Percentiles rank a stretch among this genome's conserved stretches.
These are phyloP conservation scores for Mythimna albipuncta DNA, from an alignment of 2,888 invertebrate species.

Conservation along the genomic window DNA sequence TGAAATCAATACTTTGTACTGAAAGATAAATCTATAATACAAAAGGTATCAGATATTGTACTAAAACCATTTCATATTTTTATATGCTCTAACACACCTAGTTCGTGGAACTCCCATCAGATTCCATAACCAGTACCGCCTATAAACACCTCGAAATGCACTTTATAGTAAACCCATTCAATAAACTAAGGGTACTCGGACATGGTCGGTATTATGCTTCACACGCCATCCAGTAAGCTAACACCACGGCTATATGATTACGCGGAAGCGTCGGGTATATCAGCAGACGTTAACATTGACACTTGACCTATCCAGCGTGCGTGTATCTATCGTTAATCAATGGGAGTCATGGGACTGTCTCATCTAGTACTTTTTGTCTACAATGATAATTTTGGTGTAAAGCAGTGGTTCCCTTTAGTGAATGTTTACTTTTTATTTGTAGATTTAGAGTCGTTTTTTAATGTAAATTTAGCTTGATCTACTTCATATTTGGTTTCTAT, in stretches of 20 bases:
- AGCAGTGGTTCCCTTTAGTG: neutral
- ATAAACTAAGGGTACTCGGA: slow-evolving; percentile 36
- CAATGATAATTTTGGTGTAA: neutral
- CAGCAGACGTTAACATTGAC: slow-evolving; percentile 56
- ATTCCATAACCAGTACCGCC: neutral
- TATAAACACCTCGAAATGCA: slow-evolving; percentile 34
- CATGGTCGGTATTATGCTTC: slow-evolving; percentile 48
- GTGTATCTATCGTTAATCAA: slow-evolving; percentile 36
- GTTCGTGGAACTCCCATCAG: neutral
- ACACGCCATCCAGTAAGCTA: slow-evolving; percentile 58
- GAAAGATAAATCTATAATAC: too few relatives aligned
- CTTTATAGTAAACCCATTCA: slow-evolving; percentile 34
- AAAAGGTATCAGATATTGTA: neutral
- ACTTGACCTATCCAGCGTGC: slow-evolving; percentile 65
- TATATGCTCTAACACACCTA: neutral
- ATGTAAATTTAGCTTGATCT: neutral
- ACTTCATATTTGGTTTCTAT: neutral
- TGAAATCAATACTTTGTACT: too few relatives aligned
- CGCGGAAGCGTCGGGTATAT: slow-evolving; percentile 63
- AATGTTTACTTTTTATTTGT: neutral
- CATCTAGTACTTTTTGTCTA: neutral
- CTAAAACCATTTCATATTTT: neutral
- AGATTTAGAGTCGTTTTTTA: too few relatives aligned
- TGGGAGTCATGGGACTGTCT: slow-evolving; percentile 4
- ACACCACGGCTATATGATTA: slow-evolving; percentile 59